Evolutionary conservation across 2,113 vertebrate genomes (phyloP).

Genomic region (Cheilinus undulatus): DNA sequence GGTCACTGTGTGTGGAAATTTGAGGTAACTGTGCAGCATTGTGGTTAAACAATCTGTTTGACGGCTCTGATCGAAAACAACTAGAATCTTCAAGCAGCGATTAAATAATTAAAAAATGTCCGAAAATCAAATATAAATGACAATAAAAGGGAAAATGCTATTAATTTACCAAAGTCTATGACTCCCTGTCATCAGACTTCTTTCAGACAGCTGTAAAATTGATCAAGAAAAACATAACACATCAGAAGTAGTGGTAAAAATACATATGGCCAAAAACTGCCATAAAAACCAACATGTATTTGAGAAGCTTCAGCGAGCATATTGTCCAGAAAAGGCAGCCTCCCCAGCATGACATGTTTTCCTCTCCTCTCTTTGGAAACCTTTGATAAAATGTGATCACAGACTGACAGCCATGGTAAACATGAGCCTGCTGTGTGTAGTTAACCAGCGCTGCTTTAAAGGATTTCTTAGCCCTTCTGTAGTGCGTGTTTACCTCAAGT

Average conservation of each 20-base stretch:
- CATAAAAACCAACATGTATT: conserved; percentile 16
- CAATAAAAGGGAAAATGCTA: no score
- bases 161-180: no score
- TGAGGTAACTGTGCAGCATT: no score
- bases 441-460: conserved; percentile 13
- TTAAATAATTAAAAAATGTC: no score
- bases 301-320: conserved; percentile 6
- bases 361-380: conserved; percentile 44
- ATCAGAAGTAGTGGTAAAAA: no score
- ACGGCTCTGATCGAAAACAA: no score
- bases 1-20: no score
- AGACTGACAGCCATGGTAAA: conserved; percentile 44
- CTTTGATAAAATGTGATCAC: conserved; percentile 62
- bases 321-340: conserved; percentile 38
- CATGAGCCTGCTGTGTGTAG: conserved; percentile 2
- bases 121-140: no score
- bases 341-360: conserved; percentile 46
- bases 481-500: conserved; percentile 18
- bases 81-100: no score
- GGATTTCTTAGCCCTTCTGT: conserved; percentile 5
- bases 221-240: background rate
- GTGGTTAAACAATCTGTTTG: no score
- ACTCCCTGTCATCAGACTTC: no score
- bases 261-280: background rate
- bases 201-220: no score